These are phyloP conservation scores for Oxyteleia sp. DNA, from an alignment of 2,888 invertebrate genomes.

Conservation along the genomic window DNA sequence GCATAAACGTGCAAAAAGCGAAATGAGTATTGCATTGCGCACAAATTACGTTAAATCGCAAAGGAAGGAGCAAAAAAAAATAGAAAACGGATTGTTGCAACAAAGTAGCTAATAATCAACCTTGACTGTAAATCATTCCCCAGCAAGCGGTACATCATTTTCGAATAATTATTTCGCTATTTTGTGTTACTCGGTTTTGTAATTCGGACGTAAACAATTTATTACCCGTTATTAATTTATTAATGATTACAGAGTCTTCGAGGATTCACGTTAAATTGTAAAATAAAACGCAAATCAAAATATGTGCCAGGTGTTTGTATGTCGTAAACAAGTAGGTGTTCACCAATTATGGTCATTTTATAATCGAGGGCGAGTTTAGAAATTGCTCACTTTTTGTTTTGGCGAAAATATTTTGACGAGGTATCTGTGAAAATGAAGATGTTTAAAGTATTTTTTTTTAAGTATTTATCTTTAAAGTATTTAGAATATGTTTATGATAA, in stretches of 20 bases:
- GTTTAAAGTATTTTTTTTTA: too few relatives aligned
- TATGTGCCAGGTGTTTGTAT: constrained; percentile 5
- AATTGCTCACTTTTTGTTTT: too few relatives aligned
- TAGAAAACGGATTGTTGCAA: constrained; percentile 53
- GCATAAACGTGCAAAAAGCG: not conserved
- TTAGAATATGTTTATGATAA: too few relatives aligned
- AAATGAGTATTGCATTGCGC: not conserved
- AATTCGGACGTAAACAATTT: constrained; percentile 26
- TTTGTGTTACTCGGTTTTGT: constrained; percentile 33
- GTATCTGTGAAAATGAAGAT: too few relatives aligned
- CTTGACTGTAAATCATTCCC: constrained; percentile 43
- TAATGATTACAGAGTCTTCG: constrained; percentile 12
- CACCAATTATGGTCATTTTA: constrained; percentile 18
- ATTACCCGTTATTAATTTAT: constrained; percentile 32
- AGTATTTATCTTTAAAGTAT: too few relatives aligned
- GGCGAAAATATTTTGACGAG: too few relatives aligned
- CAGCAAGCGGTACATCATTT: constrained; percentile 29
- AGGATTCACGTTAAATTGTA: constrained; percentile 30
- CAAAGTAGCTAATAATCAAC: constrained; percentile 49
- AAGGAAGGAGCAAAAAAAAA: constrained; percentile 16
- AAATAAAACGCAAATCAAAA: constrained; percentile 1
- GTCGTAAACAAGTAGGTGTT: constrained; percentile 22
- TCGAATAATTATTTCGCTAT: constrained; percentile 33
- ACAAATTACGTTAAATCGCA: not conserved
- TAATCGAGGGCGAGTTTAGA: constrained; percentile 15